Percentiles rank a stretch among this genome's conserved stretches.
Evolutionary conservation across 2,797 vertebrate species (phyloP).

Genomic region (Pangasius larnaudii): DNA sequence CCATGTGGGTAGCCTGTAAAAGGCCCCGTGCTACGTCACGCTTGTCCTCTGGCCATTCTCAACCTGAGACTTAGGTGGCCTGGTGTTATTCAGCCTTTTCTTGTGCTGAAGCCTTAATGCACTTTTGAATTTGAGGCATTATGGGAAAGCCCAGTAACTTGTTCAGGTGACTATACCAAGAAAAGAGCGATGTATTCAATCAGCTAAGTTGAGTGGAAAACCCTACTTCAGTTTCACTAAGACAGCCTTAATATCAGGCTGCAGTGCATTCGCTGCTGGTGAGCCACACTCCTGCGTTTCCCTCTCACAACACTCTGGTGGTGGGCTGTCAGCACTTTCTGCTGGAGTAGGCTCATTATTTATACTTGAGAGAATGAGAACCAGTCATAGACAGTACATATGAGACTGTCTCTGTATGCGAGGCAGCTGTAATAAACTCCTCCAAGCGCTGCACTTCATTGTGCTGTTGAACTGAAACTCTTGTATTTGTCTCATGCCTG

Average conservation of each 20-base stretch:
- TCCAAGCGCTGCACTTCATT: neutral
- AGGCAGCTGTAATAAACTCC: neutral
- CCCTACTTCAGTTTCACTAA: neutral
- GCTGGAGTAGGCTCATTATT: neutral
- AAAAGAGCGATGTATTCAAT: neutral
- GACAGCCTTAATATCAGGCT: neutral
- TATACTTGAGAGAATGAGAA: neutral
- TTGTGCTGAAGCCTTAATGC: neutral
- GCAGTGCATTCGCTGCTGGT: neutral
- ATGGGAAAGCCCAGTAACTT: neutral
- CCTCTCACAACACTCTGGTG: conserved; percentile 1
- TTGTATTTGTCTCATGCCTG: conserved; percentile 19
- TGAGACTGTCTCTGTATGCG: conserved; percentile 6
- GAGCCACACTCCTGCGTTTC: neutral
- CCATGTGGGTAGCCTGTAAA: neutral
- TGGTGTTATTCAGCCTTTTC: neutral
- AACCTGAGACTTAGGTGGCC: neutral
- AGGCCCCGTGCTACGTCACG: neutral
- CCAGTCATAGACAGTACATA: neutral
- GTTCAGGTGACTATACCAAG: neutral
- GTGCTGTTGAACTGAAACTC: neutral
- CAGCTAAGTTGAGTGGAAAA: neutral
- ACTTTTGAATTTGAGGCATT: neutral
- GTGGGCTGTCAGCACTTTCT: neutral
- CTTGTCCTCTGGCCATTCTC: neutral